A percentile compares a stretch with the other conserved stretches of the same genome.
phyloP scores from a whole-genome alignment of 1,140 invertebrate genomes.

The Hormaphis cornu region DNA sequence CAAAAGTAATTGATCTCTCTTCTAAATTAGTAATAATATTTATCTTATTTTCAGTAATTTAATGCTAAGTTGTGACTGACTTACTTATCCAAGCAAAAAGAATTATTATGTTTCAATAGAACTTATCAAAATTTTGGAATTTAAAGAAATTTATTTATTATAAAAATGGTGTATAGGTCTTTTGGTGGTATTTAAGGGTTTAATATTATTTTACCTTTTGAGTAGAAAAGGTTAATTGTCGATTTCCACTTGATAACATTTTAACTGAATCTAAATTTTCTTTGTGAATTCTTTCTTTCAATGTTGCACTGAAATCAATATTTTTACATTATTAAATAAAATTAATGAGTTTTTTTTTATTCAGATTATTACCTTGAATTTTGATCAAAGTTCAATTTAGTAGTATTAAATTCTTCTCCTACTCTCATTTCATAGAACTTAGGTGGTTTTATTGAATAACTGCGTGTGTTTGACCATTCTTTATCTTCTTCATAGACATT shows the following conservation, averaged over 20 bases:
- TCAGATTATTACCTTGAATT: neutral
- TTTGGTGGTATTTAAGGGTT: neutral
- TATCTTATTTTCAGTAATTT: neutral
- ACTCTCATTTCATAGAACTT: slow-evolving; percentile 58
- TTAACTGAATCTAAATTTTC: slow-evolving; percentile 34
- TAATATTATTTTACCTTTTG: slow-evolving; percentile 37
- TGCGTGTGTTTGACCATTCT: slow-evolving; percentile 40
- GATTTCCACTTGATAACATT: slow-evolving; percentile 36
- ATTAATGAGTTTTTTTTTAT: slow-evolving; percentile 37
- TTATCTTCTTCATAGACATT: slow-evolving; percentile 41
- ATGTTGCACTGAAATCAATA: slow-evolving; percentile 29
- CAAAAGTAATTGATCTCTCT: neutral
- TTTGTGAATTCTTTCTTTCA: slow-evolving; percentile 35
- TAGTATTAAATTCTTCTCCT: slow-evolving; percentile 48
- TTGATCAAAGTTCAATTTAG: neutral
- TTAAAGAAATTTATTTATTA: neutral
- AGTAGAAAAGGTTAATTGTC: slow-evolving; percentile 36
- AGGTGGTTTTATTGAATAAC: slow-evolving; percentile 41
- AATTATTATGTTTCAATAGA: neutral
- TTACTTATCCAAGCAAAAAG: too few relatives aligned
- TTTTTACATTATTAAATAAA: neutral
- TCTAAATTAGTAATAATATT: neutral
- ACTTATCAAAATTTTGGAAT: neutral
- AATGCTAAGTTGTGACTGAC: neutral
- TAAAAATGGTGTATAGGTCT: too few relatives aligned